Conservation (phyloP, 2,113 vertebrate species). For the Sorex araneus region DNA sequence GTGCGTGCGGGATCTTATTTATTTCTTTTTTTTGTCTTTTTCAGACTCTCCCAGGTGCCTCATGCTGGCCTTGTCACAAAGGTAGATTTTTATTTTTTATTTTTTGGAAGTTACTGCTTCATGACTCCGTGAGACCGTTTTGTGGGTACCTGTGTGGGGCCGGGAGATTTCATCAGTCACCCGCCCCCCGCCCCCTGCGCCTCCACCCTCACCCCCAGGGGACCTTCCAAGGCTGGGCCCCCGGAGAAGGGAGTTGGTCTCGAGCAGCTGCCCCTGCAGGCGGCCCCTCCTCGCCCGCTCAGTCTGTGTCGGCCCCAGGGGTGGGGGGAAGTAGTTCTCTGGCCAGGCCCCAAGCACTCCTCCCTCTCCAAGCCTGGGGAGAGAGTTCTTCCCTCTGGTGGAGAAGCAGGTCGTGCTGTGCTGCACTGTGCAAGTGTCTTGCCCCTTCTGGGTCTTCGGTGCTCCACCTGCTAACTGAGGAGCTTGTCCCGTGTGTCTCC, state of each 20-base stretch:
- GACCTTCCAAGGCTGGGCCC: not conserved
- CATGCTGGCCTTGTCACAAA: slow-evolving; percentile 90
- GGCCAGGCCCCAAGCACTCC: not conserved
- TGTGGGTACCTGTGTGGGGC: not conserved
- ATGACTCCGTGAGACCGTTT: not conserved
- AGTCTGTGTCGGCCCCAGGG: too few species aligned
- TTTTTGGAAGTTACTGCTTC: not conserved
- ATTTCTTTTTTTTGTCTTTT: slow-evolving; percentile 87
- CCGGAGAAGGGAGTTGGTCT: not conserved
- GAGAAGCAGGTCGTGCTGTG: not conserved
- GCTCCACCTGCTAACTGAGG: not conserved
- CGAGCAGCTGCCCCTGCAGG: not conserved
- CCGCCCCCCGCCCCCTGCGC: not conserved
- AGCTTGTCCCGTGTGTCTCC: not conserved
- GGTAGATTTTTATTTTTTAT: slow-evolving; percentile 85
- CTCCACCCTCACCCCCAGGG: not conserved
- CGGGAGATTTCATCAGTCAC: not conserved
- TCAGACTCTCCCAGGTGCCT: slow-evolving; percentile 90
- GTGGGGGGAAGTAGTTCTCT: not conserved
- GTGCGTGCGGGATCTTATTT: slow-evolving; percentile 60
- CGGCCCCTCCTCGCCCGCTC: too few species aligned
- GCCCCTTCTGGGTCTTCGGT: not conserved
- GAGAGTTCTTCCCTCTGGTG: not conserved
- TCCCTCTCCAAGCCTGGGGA: not conserved
- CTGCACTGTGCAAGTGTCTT: not conserved